Conservation (phyloP, 2,888 invertebrate species). For the Agrypnus murinus region DNA sequence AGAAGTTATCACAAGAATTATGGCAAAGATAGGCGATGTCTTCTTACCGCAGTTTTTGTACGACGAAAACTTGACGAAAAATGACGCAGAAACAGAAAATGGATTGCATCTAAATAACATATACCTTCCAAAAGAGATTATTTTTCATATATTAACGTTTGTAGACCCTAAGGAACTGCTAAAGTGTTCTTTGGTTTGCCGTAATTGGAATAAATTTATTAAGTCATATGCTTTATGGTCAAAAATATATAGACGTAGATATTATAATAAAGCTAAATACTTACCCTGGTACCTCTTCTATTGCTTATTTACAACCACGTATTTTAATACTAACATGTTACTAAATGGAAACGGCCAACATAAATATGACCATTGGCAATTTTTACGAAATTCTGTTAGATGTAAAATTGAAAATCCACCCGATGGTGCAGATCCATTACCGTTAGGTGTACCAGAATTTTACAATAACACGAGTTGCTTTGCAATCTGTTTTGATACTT, state of each 20-base stretch:
- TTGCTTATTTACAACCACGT: constrained; percentile 66
- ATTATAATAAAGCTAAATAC: constrained; percentile 60
- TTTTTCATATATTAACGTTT: constrained; percentile 70
- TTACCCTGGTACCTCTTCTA: constrained; percentile 71
- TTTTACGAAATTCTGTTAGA: constrained; percentile 62
- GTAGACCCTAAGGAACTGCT: constrained; percentile 68
- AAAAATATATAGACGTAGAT: constrained; percentile 58
- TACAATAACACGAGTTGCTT: constrained; percentile 71
- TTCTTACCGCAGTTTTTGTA: neutral
- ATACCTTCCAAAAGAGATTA: constrained; percentile 73
- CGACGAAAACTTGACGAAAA: neutral
- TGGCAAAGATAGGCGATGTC: too few species aligned
- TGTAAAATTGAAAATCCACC: constrained; percentile 73
- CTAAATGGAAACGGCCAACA: constrained; percentile 73
- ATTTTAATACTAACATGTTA: constrained; percentile 72
- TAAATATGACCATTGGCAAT: constrained; percentile 69
- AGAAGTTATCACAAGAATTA: too few species aligned
- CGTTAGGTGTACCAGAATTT: constrained; percentile 68
- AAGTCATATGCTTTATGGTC: constrained; percentile 66
- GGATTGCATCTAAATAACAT: constrained; percentile 66
- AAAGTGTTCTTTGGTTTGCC: constrained; percentile 72
- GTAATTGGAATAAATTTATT: constrained; percentile 72
- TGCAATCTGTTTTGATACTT: constrained; percentile 72
- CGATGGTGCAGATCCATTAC: constrained; percentile 69
- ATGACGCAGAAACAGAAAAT: constrained; percentile 59